These are phyloP conservation scores for Puma concolor DNA, from an alignment of 2,113 vertebrate genomes.

Conservation along the genomic window DNA sequence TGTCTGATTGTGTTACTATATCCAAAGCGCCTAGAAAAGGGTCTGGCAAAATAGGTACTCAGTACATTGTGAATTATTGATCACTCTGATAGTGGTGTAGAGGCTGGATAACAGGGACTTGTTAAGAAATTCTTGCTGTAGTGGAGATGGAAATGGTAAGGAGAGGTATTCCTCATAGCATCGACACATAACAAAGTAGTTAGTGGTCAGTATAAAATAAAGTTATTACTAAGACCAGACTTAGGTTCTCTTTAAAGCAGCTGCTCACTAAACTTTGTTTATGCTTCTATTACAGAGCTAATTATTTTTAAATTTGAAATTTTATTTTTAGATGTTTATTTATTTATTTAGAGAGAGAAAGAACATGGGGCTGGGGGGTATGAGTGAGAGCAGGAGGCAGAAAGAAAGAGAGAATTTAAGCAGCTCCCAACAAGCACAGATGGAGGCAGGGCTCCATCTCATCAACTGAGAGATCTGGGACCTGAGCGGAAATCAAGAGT, in stretches of 20 bases:
- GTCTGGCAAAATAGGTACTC: neutral
- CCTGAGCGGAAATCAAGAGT: too few species aligned
- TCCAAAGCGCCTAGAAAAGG: neutral
- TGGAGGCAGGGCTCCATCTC: too few species aligned
- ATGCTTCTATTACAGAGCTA: neutral
- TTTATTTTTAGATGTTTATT: neutral
- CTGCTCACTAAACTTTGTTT: neutral
- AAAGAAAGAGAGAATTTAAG: too few species aligned
- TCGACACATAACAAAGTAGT: neutral
- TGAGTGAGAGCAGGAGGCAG: too few species aligned
- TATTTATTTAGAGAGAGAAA: too few species aligned
- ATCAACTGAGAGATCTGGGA: too few species aligned
- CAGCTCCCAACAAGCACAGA: too few species aligned
- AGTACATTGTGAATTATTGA: neutral
- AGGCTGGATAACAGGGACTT: neutral
- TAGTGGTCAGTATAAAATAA: neutral
- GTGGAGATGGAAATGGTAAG: neutral
- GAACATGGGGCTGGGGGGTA: rapidly evolving
- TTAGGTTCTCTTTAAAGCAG: neutral
- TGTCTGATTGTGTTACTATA: neutral
- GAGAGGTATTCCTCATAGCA: neutral
- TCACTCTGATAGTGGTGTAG: neutral
- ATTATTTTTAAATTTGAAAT: slow-evolving; percentile 12
- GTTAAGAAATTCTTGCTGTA: neutral
- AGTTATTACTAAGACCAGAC: neutral